A percentile compares a stretch with the other conserved stretches of the same genome.
phyloP scores from a whole-genome alignment of 2,888 invertebrate genomes.

The Conchocele bisecta region DNA sequence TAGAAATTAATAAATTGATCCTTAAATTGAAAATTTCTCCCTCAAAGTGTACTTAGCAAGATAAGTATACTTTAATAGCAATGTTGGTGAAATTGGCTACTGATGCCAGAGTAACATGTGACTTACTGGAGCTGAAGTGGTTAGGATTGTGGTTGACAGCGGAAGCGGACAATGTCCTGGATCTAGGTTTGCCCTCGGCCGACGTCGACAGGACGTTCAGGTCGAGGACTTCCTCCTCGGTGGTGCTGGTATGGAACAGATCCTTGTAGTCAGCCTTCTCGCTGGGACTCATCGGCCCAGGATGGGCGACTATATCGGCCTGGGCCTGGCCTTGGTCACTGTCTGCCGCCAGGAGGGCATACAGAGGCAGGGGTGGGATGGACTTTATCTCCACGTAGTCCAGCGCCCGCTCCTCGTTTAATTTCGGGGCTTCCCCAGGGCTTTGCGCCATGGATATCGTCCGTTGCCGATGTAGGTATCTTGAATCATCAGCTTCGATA shows the following conservation, averaged over 20 bases:
- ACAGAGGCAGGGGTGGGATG: slow-evolving; percentile 98
- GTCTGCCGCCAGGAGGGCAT: slow-evolving; percentile 97
- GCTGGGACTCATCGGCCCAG: slow-evolving; percentile 36
- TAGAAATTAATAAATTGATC: no score
- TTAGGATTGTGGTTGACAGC: slow-evolving; percentile 63
- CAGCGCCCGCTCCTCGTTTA: slow-evolving; percentile 69
- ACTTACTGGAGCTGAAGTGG: slow-evolving; percentile 77
- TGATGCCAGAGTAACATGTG: no score
- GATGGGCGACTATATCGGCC: slow-evolving; percentile 52
- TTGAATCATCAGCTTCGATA: slow-evolving; percentile 61
- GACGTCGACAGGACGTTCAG: slow-evolving; percentile 68
- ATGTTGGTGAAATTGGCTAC: no score
- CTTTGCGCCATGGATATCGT: slow-evolving; percentile 61
- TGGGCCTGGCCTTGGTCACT: slow-evolving; percentile 76
- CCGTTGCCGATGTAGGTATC: slow-evolving; percentile 52
- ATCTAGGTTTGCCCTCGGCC: slow-evolving; percentile 86
- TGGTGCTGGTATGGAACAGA: slow-evolving; percentile 86
- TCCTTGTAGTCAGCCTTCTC: slow-evolving; percentile 90
- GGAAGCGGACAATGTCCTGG: slow-evolving; percentile 83
- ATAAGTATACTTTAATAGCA: no score
- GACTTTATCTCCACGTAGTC: slow-evolving; percentile 94
- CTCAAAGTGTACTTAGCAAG: no score
- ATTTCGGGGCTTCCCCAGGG: slow-evolving; percentile 57
- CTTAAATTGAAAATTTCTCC: no score
- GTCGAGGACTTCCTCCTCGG: slow-evolving; percentile 69